Evolutionary conservation across 2,888 invertebrate genomes (phyloP).

Genomic region (Sussaba pulchella): DNA sequence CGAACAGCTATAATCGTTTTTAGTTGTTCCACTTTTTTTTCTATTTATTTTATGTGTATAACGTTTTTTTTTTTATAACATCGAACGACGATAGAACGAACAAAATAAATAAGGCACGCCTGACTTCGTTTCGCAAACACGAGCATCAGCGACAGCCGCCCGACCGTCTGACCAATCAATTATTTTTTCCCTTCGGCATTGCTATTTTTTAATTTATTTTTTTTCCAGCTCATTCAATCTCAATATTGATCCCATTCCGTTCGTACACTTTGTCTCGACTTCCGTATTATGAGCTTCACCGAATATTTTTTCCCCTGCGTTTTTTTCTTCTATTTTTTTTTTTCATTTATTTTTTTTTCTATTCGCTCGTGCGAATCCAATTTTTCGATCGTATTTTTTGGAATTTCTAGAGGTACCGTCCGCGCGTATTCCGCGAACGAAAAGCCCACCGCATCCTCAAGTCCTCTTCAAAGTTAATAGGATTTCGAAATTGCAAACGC

Average conservation of each 20-base stretch:
- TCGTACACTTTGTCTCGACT: conserved; percentile 15
- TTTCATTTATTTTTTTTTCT: no score
- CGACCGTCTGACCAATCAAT: conserved; percentile 27
- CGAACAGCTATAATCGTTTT: conserved; percentile 43
- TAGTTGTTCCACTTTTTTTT: background rate
- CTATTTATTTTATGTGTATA: background rate
- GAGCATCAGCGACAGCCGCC: conserved; percentile 29
- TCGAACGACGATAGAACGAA: conserved; percentile 11
- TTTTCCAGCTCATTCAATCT: background rate
- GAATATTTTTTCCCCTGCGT: conserved; percentile 13
- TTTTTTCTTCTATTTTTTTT: no score
- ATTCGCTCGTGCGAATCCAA: no score
- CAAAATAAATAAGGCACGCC: conserved; percentile 44
- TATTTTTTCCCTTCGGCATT: no score
- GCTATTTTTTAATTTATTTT: no score
- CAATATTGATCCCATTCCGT: conserved; percentile 35
- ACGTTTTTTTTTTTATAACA: background rate
- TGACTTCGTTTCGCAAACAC: conserved; percentile 16
- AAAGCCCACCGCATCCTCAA: background rate
- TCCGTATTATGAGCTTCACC: background rate
- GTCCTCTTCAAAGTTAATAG: background rate
- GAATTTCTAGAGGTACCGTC: no score
- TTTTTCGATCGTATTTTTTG: no score
- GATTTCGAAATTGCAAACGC: background rate
- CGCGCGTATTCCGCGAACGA: background rate